Conservation (phyloP, 2,888 invertebrate species). For the Thera obeliscata region DNA sequence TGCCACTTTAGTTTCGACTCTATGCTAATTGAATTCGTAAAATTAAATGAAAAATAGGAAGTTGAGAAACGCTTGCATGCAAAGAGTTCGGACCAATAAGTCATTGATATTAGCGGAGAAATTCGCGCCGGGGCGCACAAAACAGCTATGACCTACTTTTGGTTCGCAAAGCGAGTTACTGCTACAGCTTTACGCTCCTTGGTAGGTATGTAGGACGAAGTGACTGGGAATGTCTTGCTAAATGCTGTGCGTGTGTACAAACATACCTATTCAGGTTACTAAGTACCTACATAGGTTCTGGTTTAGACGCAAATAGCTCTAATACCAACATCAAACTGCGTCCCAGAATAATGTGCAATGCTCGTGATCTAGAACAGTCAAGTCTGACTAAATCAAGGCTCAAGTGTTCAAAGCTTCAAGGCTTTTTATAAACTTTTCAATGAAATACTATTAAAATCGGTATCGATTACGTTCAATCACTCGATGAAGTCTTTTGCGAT, state of each 20-base stretch:
- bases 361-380: not conserved
- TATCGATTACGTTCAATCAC: no score
- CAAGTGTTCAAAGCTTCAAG: no score
- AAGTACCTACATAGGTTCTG: constrained; percentile 1
- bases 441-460: no score
- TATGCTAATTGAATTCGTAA: constrained; percentile 5
- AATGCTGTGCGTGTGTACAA: constrained; percentile 17
- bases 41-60: constrained; percentile 14
- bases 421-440: no score
- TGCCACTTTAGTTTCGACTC: constrained; percentile 1
- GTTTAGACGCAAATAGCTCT: not conserved
- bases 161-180: constrained; percentile 52
- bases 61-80: constrained; percentile 42
- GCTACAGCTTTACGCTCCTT: constrained; percentile 31
- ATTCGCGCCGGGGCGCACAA: constrained; percentile 57
- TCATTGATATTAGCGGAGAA: constrained; percentile 60
- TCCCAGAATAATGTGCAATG: not conserved
- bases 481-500: no score
- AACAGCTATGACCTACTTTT: constrained; percentile 72
- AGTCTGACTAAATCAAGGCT: not conserved
- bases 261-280: constrained; percentile 4
- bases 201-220: constrained; percentile 29
- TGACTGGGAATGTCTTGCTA: constrained; percentile 23
- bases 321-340: not conserved
- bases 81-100: constrained; percentile 50